Base-by-base conservation (phyloP, 2,888 invertebrate genomes). In the Physocephala rufipes region DNA sequence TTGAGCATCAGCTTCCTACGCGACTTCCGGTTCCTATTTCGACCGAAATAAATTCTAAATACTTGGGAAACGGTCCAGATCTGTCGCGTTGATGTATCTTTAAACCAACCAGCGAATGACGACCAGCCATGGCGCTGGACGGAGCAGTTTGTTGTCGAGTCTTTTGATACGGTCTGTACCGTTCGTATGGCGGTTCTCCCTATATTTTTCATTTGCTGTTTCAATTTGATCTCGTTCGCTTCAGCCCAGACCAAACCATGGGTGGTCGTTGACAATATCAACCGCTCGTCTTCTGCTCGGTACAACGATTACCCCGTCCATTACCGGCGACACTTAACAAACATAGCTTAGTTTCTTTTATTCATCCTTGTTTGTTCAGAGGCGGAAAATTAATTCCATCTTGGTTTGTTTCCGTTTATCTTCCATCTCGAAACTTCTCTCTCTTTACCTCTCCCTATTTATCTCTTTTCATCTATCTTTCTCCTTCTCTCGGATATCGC, bases 331-430 rank as follows among this genome's bases (percentile, higher is more conserved):
- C 59, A 61, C 68, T 61, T 51, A 28, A 36, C 68, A 61, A 55
- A 55, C 59, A 62, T 68, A 49, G 61, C 58, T n/a, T n/a, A 61
- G 61, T 61, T 49, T 83, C 80, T 83, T 83, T 82, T 82, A 83
- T 82, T 84, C 84, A 84, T 85, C n/a, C 81, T 83, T 84, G 84
- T 84, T 84, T 84, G 84, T 84, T 83, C 84, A 80, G 83, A 75
- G 83, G 84, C 84, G 84, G 84, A 84, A 84, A 84, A 84, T 84
- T 84, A 84, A 84, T 84, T 84, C 85, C 82, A 82, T 84, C 84
- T 84, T 84, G 82, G 83, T 83, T 84, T 83, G 82, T 83, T 83
- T 84, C 80, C 81, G 82, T 81, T 82, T 81, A 81, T 82, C 80
- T 45, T 16, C n/a, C 26, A 45, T 45, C 58, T 58, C 12, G 9